Percentiles rank a stretch among this genome's conserved stretches.
These are phyloP conservation scores for Perca fluviatilis DNA, from an alignment of 2,113 vertebrate genomes.

Conservation along the genomic window DNA sequence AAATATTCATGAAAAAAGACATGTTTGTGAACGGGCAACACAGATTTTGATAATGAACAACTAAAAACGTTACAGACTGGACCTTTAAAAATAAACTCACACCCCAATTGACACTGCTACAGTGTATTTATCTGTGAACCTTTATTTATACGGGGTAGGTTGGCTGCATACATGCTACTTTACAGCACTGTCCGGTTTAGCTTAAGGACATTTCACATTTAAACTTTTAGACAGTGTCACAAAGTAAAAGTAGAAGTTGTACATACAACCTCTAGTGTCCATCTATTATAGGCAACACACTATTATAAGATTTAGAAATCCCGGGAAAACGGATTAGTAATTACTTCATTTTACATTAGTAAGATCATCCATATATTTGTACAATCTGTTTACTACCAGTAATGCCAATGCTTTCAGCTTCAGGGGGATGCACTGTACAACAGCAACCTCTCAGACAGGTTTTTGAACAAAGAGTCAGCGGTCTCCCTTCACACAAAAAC, in stretches of 20 bases:
- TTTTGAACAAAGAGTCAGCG: constrained; percentile 16
- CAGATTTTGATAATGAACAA: too few relatives aligned
- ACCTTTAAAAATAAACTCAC: too few relatives aligned
- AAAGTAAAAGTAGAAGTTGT: not conserved
- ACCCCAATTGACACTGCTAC: too few relatives aligned
- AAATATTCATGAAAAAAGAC: too few relatives aligned
- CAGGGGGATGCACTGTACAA: not conserved
- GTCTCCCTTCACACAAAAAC: constrained; percentile 39
- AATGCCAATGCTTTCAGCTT: not conserved
- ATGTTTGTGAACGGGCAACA: too few relatives aligned
- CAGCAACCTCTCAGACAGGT: constrained; percentile 11
- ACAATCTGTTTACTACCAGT: not conserved
- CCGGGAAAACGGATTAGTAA: not conserved
- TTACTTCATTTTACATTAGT: not conserved
- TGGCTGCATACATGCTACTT: not conserved
- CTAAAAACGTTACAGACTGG: too few relatives aligned
- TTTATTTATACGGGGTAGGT: not conserved
- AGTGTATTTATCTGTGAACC: not conserved
- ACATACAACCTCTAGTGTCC: not conserved
- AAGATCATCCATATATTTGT: not conserved
- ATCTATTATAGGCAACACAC: not conserved
- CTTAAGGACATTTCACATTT: too few relatives aligned
- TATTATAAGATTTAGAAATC: not conserved
- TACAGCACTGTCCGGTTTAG: not conserved
- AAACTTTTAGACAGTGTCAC: too few relatives aligned